Conservation (phyloP, 2,797 vertebrate species). For the Phalanger gymnotis region DNA sequence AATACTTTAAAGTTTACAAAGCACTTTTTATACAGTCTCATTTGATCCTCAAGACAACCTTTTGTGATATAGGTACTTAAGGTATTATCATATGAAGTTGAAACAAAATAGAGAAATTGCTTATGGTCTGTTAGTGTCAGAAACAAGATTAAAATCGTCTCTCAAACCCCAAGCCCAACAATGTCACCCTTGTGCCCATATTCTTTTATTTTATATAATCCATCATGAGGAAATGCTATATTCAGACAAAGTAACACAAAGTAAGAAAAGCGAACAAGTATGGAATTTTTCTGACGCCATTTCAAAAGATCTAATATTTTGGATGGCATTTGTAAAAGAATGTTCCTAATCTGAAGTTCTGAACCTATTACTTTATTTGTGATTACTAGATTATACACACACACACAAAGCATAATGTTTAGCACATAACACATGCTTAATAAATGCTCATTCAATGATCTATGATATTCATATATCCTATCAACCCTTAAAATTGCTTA, state of each 20-base stretch:
- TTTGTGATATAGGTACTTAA: neutral
- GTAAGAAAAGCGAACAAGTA: neutral
- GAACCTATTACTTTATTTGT: neutral
- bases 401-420: neutral
- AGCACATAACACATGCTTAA: neutral
- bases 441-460: neutral
- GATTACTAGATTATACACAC: neutral
- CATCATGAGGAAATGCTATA: neutral
- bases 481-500: neutral
- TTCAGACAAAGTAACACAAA: neutral
- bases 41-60: neutral
- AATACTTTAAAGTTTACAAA: neutral
- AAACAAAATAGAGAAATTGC: neutral
- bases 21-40: neutral
- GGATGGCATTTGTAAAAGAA: neutral
- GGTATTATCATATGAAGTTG: neutral
- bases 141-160: neutral
- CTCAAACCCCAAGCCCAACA: neutral
- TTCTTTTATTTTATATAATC: neutral
- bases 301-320: neutral
- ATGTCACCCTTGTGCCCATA: neutral
- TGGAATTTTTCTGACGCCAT: neutral
- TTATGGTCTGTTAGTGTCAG: neutral
- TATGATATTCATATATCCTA: neutral
- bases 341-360: neutral